Conservation (phyloP, 2,797 vertebrate species). For the Helarctos malayanus region DNA sequence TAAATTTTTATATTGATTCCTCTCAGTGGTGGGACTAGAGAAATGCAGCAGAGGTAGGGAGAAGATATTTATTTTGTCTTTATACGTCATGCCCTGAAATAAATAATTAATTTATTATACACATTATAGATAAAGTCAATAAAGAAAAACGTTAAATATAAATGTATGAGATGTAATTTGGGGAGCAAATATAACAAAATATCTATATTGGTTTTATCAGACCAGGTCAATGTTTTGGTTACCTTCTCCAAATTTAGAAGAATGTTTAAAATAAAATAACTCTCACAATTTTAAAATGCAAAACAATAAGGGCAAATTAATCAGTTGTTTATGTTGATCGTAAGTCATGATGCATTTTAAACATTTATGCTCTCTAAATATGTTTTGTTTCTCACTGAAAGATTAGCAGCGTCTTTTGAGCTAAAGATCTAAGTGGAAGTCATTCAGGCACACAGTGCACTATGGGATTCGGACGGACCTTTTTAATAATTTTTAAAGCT, state of each 20-base stretch:
- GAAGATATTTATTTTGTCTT: not conserved
- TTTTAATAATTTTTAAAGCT: conserved; percentile 79
- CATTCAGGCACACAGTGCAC: conserved; percentile 1
- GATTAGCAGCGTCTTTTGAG: not conserved
- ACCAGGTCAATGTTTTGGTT: not conserved
- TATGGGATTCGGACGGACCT: conserved; percentile 64
- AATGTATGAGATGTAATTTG: not conserved
- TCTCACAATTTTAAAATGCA: not conserved
- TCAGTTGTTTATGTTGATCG: not conserved
- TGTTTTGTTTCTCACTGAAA: conserved; percentile 46
- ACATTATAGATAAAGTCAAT: not conserved
- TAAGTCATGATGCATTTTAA: not conserved
- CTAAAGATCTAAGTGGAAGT: conserved; percentile 48
- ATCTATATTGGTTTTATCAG: not conserved
- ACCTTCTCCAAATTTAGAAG: not conserved
- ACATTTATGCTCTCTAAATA: not conserved
- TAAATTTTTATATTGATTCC: not conserved
- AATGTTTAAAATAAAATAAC: not conserved
- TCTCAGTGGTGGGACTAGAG: not conserved
- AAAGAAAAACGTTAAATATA: conserved; percentile 13
- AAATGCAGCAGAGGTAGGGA: not conserved
- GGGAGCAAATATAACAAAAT: not conserved
- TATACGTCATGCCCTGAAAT: not conserved
- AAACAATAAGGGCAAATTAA: not conserved
- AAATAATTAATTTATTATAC: not conserved